Conservation (phyloP, 2,797 vertebrate genomes). For the Argya squamiceps region DNA sequence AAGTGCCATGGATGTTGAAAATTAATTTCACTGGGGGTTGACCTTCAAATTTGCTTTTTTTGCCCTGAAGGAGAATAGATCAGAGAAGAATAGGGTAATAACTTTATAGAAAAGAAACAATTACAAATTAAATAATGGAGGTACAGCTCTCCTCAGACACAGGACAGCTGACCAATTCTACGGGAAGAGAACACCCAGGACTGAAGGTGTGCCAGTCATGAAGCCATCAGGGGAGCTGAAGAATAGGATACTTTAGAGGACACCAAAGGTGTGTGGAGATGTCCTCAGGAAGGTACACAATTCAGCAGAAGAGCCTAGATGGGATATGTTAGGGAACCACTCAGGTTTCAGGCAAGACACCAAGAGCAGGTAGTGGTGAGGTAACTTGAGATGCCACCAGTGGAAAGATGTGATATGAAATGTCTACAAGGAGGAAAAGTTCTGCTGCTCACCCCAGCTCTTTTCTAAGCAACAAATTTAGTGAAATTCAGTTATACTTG, state of each 20-base stretch:
- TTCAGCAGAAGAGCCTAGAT: neutral
- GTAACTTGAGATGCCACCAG: neutral
- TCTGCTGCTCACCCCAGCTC: neutral
- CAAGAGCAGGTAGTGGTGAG: neutral
- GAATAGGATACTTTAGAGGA: neutral
- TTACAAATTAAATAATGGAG: neutral
- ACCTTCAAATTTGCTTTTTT: neutral
- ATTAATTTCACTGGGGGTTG: neutral
- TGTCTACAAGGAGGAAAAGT: neutral
- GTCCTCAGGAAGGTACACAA: neutral
- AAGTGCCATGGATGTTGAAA: neutral
- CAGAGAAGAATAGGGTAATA: neutral
- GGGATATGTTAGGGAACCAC: neutral
- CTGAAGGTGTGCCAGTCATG: neutral
- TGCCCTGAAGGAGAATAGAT: neutral
- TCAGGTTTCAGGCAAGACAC: neutral
- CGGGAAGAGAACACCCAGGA: neutral
- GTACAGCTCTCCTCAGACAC: neutral
- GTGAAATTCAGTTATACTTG: neutral
- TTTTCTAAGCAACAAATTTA: neutral
- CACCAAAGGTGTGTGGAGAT: neutral
- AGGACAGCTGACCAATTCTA: neutral
- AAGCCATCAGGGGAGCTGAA: neutral
- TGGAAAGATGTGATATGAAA: neutral
- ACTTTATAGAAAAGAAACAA: neutral